Percentiles rank a stretch among this genome's conserved stretches.
These are phyloP conservation scores for Plectrocnemia conspersa DNA, from an alignment of 1,140 invertebrate genomes.

Conservation along the genomic window DNA sequence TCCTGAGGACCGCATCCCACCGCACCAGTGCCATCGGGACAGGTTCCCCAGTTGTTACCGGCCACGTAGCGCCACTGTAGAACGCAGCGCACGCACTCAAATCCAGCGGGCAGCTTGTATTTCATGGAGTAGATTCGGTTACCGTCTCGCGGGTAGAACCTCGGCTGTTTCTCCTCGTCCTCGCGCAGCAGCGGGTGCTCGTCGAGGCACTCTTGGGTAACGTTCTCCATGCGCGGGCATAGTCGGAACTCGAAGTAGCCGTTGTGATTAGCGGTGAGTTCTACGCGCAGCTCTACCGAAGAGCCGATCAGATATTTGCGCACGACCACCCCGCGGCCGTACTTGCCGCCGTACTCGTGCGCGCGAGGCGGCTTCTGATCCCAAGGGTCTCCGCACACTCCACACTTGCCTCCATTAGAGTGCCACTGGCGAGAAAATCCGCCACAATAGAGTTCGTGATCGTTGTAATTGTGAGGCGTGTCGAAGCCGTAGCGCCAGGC, in stretches of 20 bases:
- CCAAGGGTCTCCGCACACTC: slow-evolving; percentile 83
- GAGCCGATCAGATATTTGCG: slow-evolving; percentile 65
- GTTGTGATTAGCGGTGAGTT: slow-evolving; percentile 73
- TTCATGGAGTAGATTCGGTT: slow-evolving; percentile 73
- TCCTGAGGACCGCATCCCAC: slow-evolving; percentile 83
- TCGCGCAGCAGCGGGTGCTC: slow-evolving; percentile 56
- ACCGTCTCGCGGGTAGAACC: slow-evolving; percentile 72
- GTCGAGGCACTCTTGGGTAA: slow-evolving; percentile 73
- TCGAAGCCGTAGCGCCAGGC: slow-evolving; percentile 76
- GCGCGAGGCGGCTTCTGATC: slow-evolving; percentile 64
- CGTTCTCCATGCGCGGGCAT: slow-evolving; percentile 61
- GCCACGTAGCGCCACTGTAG: slow-evolving; percentile 79
- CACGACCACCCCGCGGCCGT: slow-evolving; percentile 75
- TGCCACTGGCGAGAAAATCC: slow-evolving; percentile 75
- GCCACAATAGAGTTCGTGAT: slow-evolving; percentile 85
- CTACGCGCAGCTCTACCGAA: slow-evolving; percentile 66
- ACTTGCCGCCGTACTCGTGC: slow-evolving; percentile 81
- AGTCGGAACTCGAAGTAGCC: slow-evolving; percentile 86
- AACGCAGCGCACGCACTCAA: slow-evolving; percentile 73
- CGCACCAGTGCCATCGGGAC: slow-evolving; percentile 63
- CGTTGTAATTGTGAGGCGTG: slow-evolving; percentile 78
- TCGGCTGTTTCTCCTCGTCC: slow-evolving; percentile 44
- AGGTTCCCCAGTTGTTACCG: slow-evolving; percentile 75
- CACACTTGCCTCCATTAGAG: slow-evolving; percentile 73
- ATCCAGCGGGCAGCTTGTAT: slow-evolving; percentile 60